Percentiles rank a stretch among this genome's conserved stretches.
These are phyloP conservation scores for Phenacoccus solenopsis DNA, from an alignment of 1,140 invertebrate genomes.

Conservation along the genomic window DNA sequence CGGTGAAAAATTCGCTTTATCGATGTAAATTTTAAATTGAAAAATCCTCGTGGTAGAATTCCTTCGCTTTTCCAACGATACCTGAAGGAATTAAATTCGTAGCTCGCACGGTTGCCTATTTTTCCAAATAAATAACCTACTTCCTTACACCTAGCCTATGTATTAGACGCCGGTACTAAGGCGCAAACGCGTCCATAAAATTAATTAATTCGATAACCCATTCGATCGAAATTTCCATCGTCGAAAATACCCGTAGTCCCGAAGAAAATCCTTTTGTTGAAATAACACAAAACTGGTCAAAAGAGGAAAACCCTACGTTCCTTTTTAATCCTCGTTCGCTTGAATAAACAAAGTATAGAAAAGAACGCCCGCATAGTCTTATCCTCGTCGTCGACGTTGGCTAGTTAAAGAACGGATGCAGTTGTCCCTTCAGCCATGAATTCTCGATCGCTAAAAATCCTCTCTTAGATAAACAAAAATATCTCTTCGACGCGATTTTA, in stretches of 20 bases:
- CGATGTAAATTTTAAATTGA: not conserved
- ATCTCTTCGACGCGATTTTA: not conserved
- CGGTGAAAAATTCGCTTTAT: not conserved
- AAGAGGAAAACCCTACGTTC: not conserved
- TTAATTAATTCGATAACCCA: too few relatives aligned
- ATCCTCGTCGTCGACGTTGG: not conserved
- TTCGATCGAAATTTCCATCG: too few relatives aligned
- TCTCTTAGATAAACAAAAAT: not conserved
- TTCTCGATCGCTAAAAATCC: not conserved
- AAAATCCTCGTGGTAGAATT: not conserved
- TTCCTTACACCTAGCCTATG: too few relatives aligned
- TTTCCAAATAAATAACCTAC: too few relatives aligned
- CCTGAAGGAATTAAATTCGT: too few relatives aligned
- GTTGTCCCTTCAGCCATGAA: not conserved
- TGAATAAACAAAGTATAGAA: not conserved
- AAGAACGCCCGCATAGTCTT: not conserved
- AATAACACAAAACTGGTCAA: too few relatives aligned
- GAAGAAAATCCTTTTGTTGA: too few relatives aligned
- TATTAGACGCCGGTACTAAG: too few relatives aligned
- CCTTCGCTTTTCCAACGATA: not conserved
- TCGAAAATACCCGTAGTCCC: too few relatives aligned
- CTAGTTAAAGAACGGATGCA: not conserved
- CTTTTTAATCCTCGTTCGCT: not conserved
- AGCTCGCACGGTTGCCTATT: too few relatives aligned
- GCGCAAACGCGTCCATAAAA: not conserved